Base-by-base conservation (phyloP, 2,888 invertebrate genomes). In the Metellina segmentata region DNA sequence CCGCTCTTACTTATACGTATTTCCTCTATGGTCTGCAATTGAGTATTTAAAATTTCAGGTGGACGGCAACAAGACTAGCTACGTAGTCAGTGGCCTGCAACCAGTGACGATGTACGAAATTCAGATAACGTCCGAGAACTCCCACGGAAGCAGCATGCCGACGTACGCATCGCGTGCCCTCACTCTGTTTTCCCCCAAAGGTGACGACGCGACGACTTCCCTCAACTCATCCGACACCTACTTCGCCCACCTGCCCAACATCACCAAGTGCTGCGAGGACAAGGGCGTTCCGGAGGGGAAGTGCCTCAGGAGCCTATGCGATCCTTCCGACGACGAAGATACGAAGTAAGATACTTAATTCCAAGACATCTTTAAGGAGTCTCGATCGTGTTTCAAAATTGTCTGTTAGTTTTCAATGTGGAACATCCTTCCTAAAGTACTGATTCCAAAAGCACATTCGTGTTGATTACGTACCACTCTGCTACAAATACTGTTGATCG, bases 31-130 rank as follows among this genome's bases (percentile, higher is more conserved):
- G 34, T 34, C 34, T 34, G 34, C 4, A 34, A 34, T 34, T 34
- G 34, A 34, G 1, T 34, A 4, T 34, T 34, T 34, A 2, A 34
- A 34, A 0, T 61, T 61, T 13, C 74, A 92, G 92, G 92, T 90
- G 13, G 90, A 90, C 9, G 92, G 90, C 61, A 93, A 92, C 78
- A 85, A 91, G 61, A 93, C 91, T 0, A 91, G 92, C 49, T 93
- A 92, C 72, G 95, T 96, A 0, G 94, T 97, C 2, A 96, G 96
- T 93, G 96, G 97, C 94, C 95, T 98, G 69, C 95, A 96, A 13
- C 97, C 97, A 0, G 97, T 97, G 94, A 97, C 97, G 0, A 97
- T 97, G 97, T 98, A 98, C 94, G 97, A 97, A 94, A 96, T 97
- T 7, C 96, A 96, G 0, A 96, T 98, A 11, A 96, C 96, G 0